Evolutionary conservation across 2,113 vertebrate genomes (phyloP).

Genomic region (Larimichthys crocea): DNA sequence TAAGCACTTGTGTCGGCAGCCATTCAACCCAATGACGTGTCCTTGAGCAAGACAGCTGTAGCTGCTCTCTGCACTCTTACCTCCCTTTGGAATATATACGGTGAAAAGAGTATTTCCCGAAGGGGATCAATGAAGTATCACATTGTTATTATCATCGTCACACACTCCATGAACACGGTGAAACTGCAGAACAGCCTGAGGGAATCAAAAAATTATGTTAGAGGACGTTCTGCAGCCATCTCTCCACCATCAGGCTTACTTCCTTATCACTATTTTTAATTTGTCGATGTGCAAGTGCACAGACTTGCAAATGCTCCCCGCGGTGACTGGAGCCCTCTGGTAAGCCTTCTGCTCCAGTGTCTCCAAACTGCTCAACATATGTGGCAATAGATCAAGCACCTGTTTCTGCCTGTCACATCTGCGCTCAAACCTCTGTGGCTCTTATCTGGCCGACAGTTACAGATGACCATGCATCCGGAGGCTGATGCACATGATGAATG

Average conservation of each 20-base stretch:
- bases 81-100: not conserved
- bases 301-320: constrained; percentile 28
- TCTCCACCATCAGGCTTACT: not conserved
- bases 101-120: constrained; percentile 24
- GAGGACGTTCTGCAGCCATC: not conserved
- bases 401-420: constrained; percentile 67
- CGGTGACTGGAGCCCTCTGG: constrained; percentile 28
- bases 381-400: constrained; percentile 71
- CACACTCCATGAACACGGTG: constrained; percentile 5
- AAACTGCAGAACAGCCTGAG: not conserved
- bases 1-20: not conserved
- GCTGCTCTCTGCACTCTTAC: not conserved
- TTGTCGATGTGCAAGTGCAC: constrained; percentile 37
- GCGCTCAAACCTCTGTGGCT: constrained; percentile 56
- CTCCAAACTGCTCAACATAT: constrained; percentile 56
- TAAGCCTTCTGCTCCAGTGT: constrained; percentile 49
- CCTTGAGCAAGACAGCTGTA: constrained; percentile 8
- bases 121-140: constrained; percentile 22
- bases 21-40: not conserved
- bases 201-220: constrained; percentile 4
- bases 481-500: constrained; percentile 65
- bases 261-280: constrained; percentile 29
- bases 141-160: constrained; percentile 22
- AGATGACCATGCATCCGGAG: constrained; percentile 67
- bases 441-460: constrained; percentile 69